Evolutionary conservation across 1,140 invertebrate species (phyloP).

Genomic region (Drosophila arizonae): DNA sequence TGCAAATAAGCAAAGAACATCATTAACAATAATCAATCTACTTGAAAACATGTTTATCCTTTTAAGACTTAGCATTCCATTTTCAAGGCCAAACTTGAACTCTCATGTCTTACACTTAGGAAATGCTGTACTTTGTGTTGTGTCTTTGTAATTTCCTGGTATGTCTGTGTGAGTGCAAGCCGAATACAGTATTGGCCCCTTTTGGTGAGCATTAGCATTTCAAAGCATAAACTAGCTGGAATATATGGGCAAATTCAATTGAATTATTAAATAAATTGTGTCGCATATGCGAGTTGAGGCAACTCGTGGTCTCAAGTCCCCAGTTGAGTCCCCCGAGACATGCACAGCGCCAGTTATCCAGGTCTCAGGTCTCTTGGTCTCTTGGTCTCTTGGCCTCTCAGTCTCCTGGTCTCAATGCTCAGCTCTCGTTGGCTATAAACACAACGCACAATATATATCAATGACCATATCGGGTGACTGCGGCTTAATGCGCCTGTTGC

Average conservation of each 20-base stretch:
- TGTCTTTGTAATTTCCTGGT: not conserved
- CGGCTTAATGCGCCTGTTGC: slow-evolving; percentile 53
- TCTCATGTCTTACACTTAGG: too few relatives aligned
- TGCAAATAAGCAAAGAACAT: not conserved
- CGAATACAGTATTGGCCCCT: not conserved
- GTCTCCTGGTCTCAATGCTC: slow-evolving; percentile 9
- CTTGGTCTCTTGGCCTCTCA: not conserved
- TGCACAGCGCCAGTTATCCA: slow-evolving; percentile 9
- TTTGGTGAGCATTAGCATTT: slow-evolving; percentile 37
- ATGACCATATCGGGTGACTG: slow-evolving; percentile 66
- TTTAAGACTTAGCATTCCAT: not conserved
- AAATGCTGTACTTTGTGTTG: not conserved
- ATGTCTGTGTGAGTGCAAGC: not conserved
- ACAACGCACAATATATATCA: slow-evolving; percentile 69
- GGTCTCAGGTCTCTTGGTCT: slow-evolving; percentile 17
- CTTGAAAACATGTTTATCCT: slow-evolving; percentile 2
- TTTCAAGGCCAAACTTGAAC: not conserved
- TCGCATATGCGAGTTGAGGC: slow-evolving; percentile 17
- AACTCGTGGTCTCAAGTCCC: slow-evolving; percentile 2
- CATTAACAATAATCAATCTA: not conserved
- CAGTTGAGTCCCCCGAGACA: slow-evolving; percentile 1
- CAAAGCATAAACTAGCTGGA: slow-evolving; percentile 44
- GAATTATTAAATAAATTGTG: slow-evolving; percentile 73
- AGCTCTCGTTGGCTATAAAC: slow-evolving; percentile 37
- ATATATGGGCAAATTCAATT: slow-evolving; percentile 62